phyloP scores from a whole-genome alignment of 2,113 vertebrate species.

The Mus spicilegus region DNA sequence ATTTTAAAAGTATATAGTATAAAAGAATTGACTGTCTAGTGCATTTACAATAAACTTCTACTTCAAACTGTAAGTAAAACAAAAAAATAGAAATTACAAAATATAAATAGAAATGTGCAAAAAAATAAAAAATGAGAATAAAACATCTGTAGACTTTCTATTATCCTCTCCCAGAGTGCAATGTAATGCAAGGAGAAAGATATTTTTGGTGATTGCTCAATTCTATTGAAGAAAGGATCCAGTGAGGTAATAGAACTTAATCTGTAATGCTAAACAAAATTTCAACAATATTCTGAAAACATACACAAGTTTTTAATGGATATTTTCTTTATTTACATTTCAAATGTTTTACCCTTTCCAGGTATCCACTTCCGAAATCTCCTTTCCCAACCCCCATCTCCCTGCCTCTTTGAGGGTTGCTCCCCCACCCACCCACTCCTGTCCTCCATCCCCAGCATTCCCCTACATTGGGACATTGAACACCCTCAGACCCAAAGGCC shows the following conservation, averaged over 20 bases:
- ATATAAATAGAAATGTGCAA: neutral
- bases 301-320: neutral
- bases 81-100: neutral
- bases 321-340: no score
- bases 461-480: no score
- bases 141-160: neutral
- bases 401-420: no score
- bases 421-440: no score
- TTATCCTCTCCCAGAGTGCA: neutral
- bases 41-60: neutral
- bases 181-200: neutral
- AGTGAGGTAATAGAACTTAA: neutral
- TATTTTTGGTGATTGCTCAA: neutral
- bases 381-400: no score
- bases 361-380: no score
- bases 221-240: no score
- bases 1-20: neutral
- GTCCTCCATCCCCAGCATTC: no score
- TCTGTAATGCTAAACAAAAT: neutral
- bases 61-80: neutral
- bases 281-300: neutral
- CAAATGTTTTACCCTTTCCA: no score
- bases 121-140: neutral
- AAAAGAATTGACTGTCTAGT: neutral
- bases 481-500: no score